Conservation (phyloP, 2,113 vertebrate species). For the Nothocercus julius region DNA sequence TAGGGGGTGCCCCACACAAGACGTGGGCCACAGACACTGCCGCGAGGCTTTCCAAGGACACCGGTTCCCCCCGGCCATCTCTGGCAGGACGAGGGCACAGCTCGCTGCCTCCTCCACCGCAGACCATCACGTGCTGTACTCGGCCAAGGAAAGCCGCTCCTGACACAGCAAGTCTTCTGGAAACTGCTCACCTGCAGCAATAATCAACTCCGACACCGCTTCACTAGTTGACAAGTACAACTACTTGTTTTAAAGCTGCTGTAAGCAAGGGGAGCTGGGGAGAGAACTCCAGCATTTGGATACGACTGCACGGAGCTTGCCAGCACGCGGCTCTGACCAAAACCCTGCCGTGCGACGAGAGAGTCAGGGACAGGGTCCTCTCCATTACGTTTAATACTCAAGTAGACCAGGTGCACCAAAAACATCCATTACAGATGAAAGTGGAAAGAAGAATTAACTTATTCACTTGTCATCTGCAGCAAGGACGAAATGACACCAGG, state of each 20-base stretch:
- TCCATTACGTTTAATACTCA: background rate
- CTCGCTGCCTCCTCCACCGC: background rate
- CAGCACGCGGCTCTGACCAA: background rate
- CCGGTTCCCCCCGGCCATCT: background rate
- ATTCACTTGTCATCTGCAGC: background rate
- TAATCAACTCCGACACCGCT: background rate
- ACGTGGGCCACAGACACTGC: accelerated
- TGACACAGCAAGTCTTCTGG: background rate
- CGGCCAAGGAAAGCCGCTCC: background rate
- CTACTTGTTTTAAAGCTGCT: background rate
- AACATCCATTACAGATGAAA: background rate
- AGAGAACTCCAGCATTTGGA: background rate
- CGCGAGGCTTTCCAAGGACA: background rate
- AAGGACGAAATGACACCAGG: background rate
- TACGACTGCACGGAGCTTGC: background rate
- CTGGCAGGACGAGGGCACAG: accelerated
- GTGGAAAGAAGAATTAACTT: background rate
- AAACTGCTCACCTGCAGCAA: background rate
- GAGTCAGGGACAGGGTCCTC: background rate
- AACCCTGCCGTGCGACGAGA: background rate
- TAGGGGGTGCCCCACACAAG: background rate
- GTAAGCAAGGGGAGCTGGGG: background rate
- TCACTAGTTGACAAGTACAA: background rate
- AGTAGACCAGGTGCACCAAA: background rate
- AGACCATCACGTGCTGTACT: background rate